Percentiles rank a stretch among this genome's conserved stretches.
Evolutionary conservation across 2,888 invertebrate genomes (phyloP).

Genomic region (Leptura quadrifasciata): DNA sequence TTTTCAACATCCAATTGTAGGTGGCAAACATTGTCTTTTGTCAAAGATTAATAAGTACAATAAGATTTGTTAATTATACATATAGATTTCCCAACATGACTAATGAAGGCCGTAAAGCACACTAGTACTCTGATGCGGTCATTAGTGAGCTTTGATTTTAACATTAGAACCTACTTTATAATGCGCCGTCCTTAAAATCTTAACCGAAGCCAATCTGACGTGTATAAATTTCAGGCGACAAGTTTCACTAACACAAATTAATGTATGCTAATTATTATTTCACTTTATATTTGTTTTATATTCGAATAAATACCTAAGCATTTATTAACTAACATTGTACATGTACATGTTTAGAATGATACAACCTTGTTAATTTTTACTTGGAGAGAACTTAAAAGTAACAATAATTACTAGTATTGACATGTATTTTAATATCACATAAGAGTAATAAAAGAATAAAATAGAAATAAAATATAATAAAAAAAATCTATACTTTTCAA

Average conservation of each 20-base stretch:
- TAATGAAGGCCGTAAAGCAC: constrained; percentile 6
- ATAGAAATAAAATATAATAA: too few species aligned
- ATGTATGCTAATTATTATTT: background rate
- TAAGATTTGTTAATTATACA: constrained; percentile 20
- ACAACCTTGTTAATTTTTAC: too few species aligned
- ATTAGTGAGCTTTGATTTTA: background rate
- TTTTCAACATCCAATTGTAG: constrained; percentile 21
- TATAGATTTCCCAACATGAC: constrained; percentile 15
- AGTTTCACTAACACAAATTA: background rate
- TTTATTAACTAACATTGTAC: too few species aligned
- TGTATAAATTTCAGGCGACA: background rate
- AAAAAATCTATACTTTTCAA: too few species aligned
- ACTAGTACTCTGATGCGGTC: background rate
- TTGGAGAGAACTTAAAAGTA: too few species aligned
- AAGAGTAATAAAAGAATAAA: too few species aligned
- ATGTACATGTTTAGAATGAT: too few species aligned
- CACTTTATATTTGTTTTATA: too few species aligned
- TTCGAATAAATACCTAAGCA: too few species aligned
- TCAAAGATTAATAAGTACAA: constrained; percentile 22
- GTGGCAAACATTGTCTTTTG: constrained; percentile 32
- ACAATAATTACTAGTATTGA: too few species aligned
- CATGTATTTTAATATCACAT: too few species aligned
- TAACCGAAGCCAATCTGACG: background rate
- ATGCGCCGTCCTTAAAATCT: background rate
- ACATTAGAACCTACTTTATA: background rate